phyloP scores from a whole-genome alignment of 2,888 invertebrate species.

The Didymodactylos carnosus region DNA sequence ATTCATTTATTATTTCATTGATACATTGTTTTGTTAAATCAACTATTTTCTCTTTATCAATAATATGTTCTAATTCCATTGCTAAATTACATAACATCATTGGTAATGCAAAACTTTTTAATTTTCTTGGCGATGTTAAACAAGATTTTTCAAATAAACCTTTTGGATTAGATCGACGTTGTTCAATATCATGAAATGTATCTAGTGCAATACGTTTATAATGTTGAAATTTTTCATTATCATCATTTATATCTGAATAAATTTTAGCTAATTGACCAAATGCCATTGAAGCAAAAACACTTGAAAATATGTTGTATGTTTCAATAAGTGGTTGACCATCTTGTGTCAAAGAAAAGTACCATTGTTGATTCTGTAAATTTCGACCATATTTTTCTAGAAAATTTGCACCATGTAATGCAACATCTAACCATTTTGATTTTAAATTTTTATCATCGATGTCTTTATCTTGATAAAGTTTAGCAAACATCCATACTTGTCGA shows the following conservation, averaged over 20 bases:
- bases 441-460: not conserved
- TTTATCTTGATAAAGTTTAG: not conserved
- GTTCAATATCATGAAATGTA: not conserved
- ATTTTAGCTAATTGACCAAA: not conserved
- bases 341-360: not conserved
- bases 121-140: not conserved
- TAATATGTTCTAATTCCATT: not conserved
- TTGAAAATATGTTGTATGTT: not conserved
- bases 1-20: not conserved
- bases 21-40: not conserved
- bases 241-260: no score
- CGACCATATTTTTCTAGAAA: not conserved
- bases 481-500: not conserved
- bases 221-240: not conserved
- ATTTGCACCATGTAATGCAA: not conserved
- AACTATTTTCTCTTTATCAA: not conserved
- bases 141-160: not conserved
- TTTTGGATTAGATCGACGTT: not conserved
- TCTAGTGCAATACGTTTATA: not conserved
- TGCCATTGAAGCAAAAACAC: not conserved
- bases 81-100: not conserved
- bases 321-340: not conserved
- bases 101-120: not conserved
- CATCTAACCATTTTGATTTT: not conserved
- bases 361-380: not conserved